Conservation (phyloP, 1,140 invertebrate genomes). For the Oncopeltus fasciatus region DNA sequence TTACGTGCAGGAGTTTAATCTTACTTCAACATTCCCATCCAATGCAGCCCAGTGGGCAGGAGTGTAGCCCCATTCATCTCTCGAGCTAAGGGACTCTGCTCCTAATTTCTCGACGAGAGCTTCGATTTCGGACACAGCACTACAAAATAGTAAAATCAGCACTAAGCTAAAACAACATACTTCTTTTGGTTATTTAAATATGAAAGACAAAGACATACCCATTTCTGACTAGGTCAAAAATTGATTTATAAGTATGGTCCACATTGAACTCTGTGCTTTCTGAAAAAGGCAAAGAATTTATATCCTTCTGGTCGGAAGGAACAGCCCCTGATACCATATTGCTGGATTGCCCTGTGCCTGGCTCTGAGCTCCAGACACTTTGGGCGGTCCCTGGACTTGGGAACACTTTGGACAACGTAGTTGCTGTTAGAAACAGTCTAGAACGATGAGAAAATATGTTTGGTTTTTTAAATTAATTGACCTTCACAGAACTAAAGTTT, state of each 20-base stretch:
- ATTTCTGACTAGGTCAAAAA: conserved; percentile 47
- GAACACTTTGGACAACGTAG: conserved; percentile 28
- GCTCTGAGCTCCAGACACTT: conserved; percentile 63
- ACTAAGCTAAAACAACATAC: not conserved
- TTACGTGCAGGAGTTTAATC: not conserved
- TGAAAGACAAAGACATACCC: conserved; percentile 32
- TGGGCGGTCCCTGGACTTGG: conserved; percentile 66
- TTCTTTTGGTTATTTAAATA: not conserved
- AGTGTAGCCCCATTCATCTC: conserved; percentile 83
- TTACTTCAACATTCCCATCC: conserved; percentile 61
- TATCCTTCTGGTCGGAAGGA: conserved; percentile 34
- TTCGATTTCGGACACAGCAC: conserved; percentile 60
- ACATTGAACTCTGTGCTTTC: conserved; percentile 31
- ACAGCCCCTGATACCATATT: conserved; percentile 52
- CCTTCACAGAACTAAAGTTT: no score
- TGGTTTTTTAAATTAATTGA: no score
- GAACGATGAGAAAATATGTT: not conserved
- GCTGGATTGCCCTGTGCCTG: conserved; percentile 40
- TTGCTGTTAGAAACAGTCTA: conserved; percentile 5
- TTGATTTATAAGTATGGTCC: conserved; percentile 37
- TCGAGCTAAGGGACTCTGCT: conserved; percentile 48
- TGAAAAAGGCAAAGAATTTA: conserved; percentile 28
- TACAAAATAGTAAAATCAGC: conserved; percentile 27
- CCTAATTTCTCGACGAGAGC: conserved; percentile 60
- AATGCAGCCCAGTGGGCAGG: conserved; percentile 82